Base-by-base conservation (phyloP, 1,140 invertebrate species). In the Watersipora subatra region DNA sequence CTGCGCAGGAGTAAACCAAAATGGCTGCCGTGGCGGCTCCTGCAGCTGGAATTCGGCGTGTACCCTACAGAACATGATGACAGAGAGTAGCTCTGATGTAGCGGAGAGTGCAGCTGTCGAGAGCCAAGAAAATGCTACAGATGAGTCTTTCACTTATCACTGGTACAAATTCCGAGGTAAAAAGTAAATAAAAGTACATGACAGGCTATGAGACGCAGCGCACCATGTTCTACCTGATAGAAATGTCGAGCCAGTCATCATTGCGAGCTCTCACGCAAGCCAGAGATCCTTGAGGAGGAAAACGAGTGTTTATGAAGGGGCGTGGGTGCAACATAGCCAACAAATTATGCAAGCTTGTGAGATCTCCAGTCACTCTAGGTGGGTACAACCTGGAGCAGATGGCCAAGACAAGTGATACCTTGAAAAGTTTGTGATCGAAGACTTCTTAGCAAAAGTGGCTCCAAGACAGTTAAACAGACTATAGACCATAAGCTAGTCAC, bases 41-140 rank as follows among this genome's bases (percentile, higher is more conserved):
- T 81, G 81, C 34, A 82, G 64, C 68, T 82, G 80, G 65, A 77
- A 82, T 66, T 82, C 80, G 62, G 76, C 76, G 74, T 82, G 80
- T 28, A 80, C 73, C 64, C 80, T 81, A 70, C 25, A 73, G 66
- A n/a, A n/a, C n/a, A n/a, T n/a, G n/a, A n/a, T n/a, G n/a, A n/a
- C n/a, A n/a, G n/a, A 61, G 65, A 61, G n/a, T n/a, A n/a, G n/a
- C n/a, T n/a, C n/a, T n/a, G n/a, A n/a, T n/a, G n/a, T n/a, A n/a
- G n/a, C n/a, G n/a, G n/a, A n/a, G n/a, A n/a, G n/a, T n/a, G n/a
- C n/a, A n/a, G n/a, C n/a, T n/a, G n/a, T n/a, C n/a, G n/a, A n/a
- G n/a, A n/a, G n/a, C n/a, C n/a, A n/a, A n/a, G n/a, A n/a, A n/a
- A n/a, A n/a, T n/a, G n/a, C n/a, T n/a, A n/a, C n/a, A n/a, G n/a